Percentiles rank a stretch among this genome's conserved stretches.
Evolutionary conservation across 2,797 vertebrate genomes (phyloP).

Genomic region (Chiloscyllium punctatum): DNA sequence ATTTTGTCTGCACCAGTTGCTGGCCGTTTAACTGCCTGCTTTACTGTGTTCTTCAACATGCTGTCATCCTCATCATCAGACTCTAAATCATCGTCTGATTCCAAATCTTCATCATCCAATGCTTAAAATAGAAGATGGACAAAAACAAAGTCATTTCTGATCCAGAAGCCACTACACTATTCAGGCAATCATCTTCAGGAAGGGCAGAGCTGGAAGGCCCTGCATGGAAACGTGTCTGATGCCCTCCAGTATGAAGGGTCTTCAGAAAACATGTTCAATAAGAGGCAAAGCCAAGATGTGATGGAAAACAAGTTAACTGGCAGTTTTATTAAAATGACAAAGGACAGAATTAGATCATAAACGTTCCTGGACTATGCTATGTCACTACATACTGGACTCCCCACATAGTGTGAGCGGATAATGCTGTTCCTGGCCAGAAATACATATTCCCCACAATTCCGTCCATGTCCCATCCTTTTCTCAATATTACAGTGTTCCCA

Average conservation of each 20-base stretch:
- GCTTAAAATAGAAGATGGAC: conserved; percentile 53
- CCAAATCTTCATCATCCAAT: conserved; percentile 60
- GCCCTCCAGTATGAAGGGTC: neutral
- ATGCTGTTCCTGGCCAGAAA: neutral
- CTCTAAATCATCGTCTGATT: conserved; percentile 61
- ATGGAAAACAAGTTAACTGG: neutral
- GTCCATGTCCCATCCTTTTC: neutral
- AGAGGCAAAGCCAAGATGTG: neutral
- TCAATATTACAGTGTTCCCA: no score
- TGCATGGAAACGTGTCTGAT: neutral
- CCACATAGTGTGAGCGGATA: neutral
- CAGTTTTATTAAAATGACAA: neutral
- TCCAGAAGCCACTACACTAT: neutral
- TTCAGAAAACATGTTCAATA: neutral
- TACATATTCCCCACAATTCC: neutral
- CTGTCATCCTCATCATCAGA: conserved; percentile 75
- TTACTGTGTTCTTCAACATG: conserved; percentile 58
- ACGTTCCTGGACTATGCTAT: neutral
- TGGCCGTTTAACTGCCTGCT: conserved; percentile 56
- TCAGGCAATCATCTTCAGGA: neutral
- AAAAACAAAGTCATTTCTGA: neutral
- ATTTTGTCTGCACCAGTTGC: conserved; percentile 55
- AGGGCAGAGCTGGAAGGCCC: neutral
- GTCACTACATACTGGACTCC: no score
- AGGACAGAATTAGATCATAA: neutral